Percentiles rank a stretch among this genome's conserved stretches.
Evolutionary conservation across 2,888 invertebrate species (phyloP).

Genomic region (Callyntrura sp.): DNA sequence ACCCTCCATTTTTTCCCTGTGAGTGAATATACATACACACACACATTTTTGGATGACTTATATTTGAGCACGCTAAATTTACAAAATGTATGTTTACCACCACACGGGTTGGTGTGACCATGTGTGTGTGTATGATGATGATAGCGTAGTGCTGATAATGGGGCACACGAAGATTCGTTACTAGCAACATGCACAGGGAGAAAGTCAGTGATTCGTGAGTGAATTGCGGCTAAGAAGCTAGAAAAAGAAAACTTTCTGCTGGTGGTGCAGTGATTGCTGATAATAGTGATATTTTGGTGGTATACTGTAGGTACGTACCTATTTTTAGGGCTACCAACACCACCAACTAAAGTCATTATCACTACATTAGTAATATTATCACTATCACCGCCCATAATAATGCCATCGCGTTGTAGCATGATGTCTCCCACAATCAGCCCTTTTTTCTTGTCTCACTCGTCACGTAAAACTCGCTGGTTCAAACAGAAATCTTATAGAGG

Average conservation of each 20-base stretch:
- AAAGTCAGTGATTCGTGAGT: slow-evolving; percentile 70
- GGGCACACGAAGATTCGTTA: slow-evolving; percentile 25
- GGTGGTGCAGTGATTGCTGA: slow-evolving; percentile 29
- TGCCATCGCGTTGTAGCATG: not conserved
- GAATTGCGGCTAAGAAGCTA: slow-evolving; percentile 47
- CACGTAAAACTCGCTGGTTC: slow-evolving; percentile 18
- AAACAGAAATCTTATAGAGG: not conserved
- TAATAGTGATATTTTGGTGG: slow-evolving; percentile 31
- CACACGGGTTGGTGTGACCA: not conserved
- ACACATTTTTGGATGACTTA: slow-evolving; percentile 3
- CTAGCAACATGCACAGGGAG: not conserved
- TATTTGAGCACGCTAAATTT: not conserved
- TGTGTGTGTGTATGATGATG: slow-evolving; percentile 1
- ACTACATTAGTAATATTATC: slow-evolving; percentile 49
- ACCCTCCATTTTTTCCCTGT: slow-evolving; percentile 17
- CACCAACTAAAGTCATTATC: slow-evolving; percentile 39
- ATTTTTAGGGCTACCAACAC: not conserved
- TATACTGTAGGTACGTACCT: not conserved
- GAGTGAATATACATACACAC: not conserved
- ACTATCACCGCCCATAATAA: slow-evolving; percentile 6
- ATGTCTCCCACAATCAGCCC: too few relatives aligned
- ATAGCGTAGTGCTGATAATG: not conserved
- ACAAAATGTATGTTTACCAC: not conserved
- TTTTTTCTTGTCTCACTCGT: not conserved
- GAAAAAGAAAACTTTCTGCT: slow-evolving; percentile 29